Evolutionary conservation across 2,113 vertebrate species (phyloP).

Genomic region (Herpetotheres cachinnans): DNA sequence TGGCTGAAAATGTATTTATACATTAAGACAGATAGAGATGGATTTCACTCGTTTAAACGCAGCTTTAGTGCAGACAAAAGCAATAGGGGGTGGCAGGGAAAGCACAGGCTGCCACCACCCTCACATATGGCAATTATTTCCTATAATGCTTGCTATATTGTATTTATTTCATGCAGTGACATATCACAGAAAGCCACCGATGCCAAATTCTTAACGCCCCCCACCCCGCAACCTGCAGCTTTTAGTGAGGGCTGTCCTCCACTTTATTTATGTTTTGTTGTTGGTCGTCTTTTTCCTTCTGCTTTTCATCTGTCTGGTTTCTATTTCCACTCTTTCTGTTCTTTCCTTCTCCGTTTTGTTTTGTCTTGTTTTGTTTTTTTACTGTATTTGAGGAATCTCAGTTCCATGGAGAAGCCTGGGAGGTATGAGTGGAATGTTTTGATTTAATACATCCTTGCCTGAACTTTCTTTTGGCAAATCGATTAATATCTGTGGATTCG

Average conservation of each 20-base stretch:
- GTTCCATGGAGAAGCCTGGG: slow-evolving; percentile 39
- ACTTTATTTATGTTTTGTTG: slow-evolving; percentile 5
- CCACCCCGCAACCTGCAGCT: not conserved
- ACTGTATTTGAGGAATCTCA: slow-evolving; percentile 39
- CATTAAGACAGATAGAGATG: slow-evolving; percentile 36
- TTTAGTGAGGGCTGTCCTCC: slow-evolving; percentile 27
- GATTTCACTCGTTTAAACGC: slow-evolving; percentile 58
- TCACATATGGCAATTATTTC: slow-evolving; percentile 66
- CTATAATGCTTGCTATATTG: not conserved
- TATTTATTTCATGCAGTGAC: slow-evolving; percentile 32
- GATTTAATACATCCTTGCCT: slow-evolving; percentile 52
- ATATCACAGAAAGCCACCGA: not conserved
- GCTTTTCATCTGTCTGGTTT: slow-evolving; percentile 45
- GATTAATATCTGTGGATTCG: slow-evolving; percentile 46
- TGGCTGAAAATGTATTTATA: slow-evolving; percentile 48
- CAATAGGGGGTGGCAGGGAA: slow-evolving; percentile 4
- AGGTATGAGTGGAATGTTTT: slow-evolving; percentile 71
- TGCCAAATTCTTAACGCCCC: not conserved
- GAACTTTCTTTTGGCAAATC: slow-evolving; percentile 49
- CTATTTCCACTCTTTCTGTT: not conserved
- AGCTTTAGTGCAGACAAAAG: slow-evolving; percentile 56
- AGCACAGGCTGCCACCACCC: slow-evolving; percentile 44
- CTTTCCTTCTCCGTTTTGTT: not conserved
- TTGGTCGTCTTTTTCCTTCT: slow-evolving; percentile 23
- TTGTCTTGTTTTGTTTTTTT: slow-evolving; percentile 37